Evolutionary conservation across 2,113 vertebrate genomes (phyloP).

Genomic region (Centropus unirufus): DNA sequence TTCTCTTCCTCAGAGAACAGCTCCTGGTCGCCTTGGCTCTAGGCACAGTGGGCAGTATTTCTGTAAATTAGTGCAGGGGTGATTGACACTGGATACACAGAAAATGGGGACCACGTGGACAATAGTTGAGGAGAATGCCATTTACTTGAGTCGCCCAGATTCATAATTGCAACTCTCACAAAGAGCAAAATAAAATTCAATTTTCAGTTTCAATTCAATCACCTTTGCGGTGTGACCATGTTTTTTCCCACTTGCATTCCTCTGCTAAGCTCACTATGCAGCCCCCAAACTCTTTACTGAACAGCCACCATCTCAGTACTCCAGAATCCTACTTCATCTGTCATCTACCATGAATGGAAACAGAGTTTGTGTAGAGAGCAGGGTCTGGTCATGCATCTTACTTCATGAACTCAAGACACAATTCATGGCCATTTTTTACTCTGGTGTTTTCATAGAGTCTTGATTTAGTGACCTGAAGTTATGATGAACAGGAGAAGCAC

Average conservation of each 20-base stretch:
- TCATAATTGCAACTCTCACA: not conserved
- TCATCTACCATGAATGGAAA: not conserved
- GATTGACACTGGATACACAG: not conserved
- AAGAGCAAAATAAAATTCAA: not conserved
- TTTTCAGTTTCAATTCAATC: not conserved
- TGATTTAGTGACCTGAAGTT: not conserved
- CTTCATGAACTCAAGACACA: not conserved
- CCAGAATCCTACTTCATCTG: not conserved
- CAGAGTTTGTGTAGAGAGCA: not conserved
- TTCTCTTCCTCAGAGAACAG: not conserved
- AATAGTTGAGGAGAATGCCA: not conserved
- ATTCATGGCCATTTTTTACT: not conserved
- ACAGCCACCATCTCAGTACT: not conserved
- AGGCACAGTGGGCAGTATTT: not conserved
- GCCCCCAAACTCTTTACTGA: not conserved
- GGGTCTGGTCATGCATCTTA: not conserved
- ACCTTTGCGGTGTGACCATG: fast-evolving
- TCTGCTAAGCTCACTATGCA: not conserved
- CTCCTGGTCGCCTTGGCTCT: not conserved
- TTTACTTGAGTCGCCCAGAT: not conserved
- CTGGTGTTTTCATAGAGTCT: not conserved
- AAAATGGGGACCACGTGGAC: not conserved
- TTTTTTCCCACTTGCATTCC: not conserved
- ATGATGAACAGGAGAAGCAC: not conserved
- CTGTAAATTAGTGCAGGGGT: not conserved